Percentiles rank a stretch among this genome's conserved stretches.
Conservation (phyloP, 1,140 invertebrate genomes). For the Pseudomyrmex pallidus region DNA sequence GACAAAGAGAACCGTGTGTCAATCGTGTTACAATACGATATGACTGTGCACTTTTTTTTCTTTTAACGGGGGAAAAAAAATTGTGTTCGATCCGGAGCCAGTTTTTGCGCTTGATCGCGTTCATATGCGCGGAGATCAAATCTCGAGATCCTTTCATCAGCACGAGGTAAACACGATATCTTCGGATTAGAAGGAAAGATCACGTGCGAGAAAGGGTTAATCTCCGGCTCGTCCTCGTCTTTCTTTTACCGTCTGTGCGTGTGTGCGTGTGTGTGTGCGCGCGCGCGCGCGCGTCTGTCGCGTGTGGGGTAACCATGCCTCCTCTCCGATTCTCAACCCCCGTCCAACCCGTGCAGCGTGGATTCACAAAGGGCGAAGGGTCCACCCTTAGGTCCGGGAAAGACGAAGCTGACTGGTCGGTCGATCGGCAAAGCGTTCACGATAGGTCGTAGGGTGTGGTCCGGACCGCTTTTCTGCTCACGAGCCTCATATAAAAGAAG, state of each 20-base stretch:
- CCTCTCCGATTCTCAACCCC: conserved; percentile 44
- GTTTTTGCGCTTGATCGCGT: conserved; percentile 4
- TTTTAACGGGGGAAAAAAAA: not conserved
- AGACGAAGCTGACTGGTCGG: conserved; percentile 71
- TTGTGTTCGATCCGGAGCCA: not conserved
- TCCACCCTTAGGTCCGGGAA: conserved; percentile 61
- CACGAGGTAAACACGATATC: conserved; percentile 40
- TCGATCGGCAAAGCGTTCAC: conserved; percentile 49
- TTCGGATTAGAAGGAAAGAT: conserved; percentile 45
- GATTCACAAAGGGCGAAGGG: conserved; percentile 52
- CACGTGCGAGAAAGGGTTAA: conserved; percentile 29
- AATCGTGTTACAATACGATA: too few species aligned
- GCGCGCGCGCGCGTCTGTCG: too few species aligned
- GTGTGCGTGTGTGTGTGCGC: too few species aligned
- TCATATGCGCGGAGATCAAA: not conserved
- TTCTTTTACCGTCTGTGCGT: conserved; percentile 18
- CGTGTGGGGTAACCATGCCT: conserved; percentile 31
- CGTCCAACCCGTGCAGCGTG: not conserved
- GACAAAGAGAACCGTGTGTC: not conserved
- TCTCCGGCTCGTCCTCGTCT: conserved; percentile 38
- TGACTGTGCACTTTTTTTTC: too few species aligned
- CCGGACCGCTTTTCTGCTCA: conserved; percentile 52
- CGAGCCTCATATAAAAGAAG: conserved; percentile 65
- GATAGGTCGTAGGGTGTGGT: conserved; percentile 77
- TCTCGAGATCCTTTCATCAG: conserved; percentile 7